These are phyloP conservation scores for Danaus plexippus DNA, from an alignment of 1,140 invertebrate genomes.

Conservation along the genomic window DNA sequence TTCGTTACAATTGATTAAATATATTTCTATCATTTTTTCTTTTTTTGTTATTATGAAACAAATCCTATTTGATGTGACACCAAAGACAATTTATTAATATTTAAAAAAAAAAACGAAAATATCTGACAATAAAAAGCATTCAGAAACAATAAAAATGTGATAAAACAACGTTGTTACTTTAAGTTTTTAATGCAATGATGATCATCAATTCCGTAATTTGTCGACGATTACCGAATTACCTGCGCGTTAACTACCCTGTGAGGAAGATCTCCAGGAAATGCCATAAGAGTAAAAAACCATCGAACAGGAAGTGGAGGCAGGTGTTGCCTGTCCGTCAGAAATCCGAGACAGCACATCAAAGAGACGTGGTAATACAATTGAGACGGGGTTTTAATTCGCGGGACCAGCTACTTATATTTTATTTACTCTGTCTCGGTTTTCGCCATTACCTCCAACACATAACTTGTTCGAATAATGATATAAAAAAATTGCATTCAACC, in stretches of 20 bases:
- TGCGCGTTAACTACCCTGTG: constrained; percentile 4
- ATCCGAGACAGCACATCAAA: constrained; percentile 28
- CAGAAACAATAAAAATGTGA: background rate
- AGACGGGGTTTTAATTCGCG: no score
- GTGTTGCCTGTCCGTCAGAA: constrained; percentile 35
- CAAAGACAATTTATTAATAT: constrained; percentile 9
- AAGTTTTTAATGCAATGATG: background rate
- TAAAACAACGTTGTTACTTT: background rate
- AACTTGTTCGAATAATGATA: background rate
- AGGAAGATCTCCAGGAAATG: constrained; percentile 35
- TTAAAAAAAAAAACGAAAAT: background rate
- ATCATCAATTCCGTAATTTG: constrained; percentile 7
- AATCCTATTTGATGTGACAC: no score
- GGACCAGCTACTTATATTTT: no score
- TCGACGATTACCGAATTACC: no score
- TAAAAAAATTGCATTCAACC: constrained; percentile 5
- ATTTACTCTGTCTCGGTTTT: background rate
- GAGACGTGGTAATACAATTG: background rate
- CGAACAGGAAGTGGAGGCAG: constrained; percentile 37
- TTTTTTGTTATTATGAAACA: no score
- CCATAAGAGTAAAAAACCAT: constrained; percentile 26
- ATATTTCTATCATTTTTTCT: no score
- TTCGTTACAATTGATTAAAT: no score
- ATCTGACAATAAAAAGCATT: background rate
- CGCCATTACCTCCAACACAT: background rate